Evolutionary conservation across 2,797 vertebrate genomes (phyloP), one percentile per base, ranked within the genome.

Genomic region (Phoeniculus purpureus): DNA sequence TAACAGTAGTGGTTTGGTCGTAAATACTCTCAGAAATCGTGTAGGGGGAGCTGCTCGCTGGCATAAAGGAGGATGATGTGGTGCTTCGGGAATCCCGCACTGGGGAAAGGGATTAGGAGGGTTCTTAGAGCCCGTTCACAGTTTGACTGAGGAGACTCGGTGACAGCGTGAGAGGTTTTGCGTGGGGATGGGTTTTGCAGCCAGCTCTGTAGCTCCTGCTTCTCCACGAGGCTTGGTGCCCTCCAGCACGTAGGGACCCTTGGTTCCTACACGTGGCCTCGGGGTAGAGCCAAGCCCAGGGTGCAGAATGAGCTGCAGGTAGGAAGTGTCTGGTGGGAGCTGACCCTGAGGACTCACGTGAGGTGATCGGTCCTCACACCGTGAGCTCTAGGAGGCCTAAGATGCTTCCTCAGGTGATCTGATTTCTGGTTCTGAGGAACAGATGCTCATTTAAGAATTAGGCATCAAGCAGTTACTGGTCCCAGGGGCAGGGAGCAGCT

Each of bases 341-440:
- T 0, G 1, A 3, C 43, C 47, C 32, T 18, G 32, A 50, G 50
- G 51, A 65, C 17, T n/a, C 19, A 0, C 15, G 18, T 3, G 16
- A 47, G 56, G 34, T 66, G 81, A 56, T 37, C 26, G 70, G 51
- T 45, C 55, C 62, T 90, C 32, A 9, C 65, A 29, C 64, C 6
- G 0, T 18, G 65, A 86, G 81, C 71, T 7, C 47, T 84, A 58
- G 72, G 66, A 66, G 13, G 58, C 51, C 58, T 75, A 2, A 0
- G 0, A 75, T 80, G 51, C 59, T 48, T 65, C 65, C 59, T 82
- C 56, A 76, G 59, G 48, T 85, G 75, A 13, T 72, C 29, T 32
- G 8, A 8, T 25, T 67, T 85, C n/a, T 32, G 12, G 51, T 81
- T 50, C 52, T 65, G 22, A 65, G 31, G 64, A 90, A 59, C 64